Percentiles rank a stretch among this genome's conserved stretches.
These are phyloP conservation scores for Neomicropteryx cornuta DNA, from an alignment of 1,140 invertebrate species.

Conservation along the genomic window DNA sequence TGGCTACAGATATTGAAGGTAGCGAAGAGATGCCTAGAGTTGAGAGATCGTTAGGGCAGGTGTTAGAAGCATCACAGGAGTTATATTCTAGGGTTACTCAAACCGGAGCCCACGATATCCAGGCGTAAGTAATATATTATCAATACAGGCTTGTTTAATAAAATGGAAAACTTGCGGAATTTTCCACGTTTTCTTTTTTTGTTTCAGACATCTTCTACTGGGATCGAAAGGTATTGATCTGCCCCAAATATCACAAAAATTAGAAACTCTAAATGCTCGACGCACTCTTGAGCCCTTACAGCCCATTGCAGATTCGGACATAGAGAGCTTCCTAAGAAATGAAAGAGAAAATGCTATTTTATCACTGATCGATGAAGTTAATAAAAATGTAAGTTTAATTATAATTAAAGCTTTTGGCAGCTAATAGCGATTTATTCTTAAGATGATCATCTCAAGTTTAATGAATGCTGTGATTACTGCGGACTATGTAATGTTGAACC, in stretches of 20 bases:
- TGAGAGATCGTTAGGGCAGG: constrained; percentile 81
- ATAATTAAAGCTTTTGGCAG: neutral
- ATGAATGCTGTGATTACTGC: too few relatives aligned
- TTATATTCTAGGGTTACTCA: constrained; percentile 76
- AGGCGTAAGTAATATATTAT: constrained; percentile 66
- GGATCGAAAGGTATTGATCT: constrained; percentile 88
- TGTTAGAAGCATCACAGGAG: constrained; percentile 84
- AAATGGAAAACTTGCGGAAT: constrained; percentile 3
- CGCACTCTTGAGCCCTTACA: constrained; percentile 82
- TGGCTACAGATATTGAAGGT: constrained; percentile 80
- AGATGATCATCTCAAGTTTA: too few relatives aligned
- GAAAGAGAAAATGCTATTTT: constrained; percentile 91
- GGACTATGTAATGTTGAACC: too few relatives aligned
- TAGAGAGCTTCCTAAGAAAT: constrained; percentile 81
- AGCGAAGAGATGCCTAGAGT: constrained; percentile 73
- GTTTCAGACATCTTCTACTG: constrained; percentile 75
- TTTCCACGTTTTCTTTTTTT: constrained; percentile 11
- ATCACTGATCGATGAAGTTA: constrained; percentile 81
- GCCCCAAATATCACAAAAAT: constrained; percentile 81
- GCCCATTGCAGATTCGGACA: constrained; percentile 80
- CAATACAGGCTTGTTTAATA: constrained; percentile 7
- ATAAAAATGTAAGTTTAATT: constrained; percentile 55
- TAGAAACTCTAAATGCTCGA: constrained; percentile 76
- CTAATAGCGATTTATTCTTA: neutral
- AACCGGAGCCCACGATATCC: constrained; percentile 75